Conservation (phyloP, 2,113 vertebrate genomes). For the Catharus fuscescens region DNA sequence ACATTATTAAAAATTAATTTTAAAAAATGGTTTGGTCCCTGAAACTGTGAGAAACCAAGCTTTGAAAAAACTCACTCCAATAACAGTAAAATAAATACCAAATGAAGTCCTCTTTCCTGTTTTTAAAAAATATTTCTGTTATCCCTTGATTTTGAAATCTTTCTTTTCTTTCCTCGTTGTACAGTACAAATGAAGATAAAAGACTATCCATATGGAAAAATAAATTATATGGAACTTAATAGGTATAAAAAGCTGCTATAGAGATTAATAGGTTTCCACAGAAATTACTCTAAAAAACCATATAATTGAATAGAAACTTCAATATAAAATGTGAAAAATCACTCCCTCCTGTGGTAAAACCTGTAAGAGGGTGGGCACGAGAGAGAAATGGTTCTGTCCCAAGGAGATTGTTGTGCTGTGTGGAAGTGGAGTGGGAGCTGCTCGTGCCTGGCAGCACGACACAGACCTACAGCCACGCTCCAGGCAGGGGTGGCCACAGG, state of each 20-base stretch:
- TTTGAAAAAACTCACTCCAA: background rate
- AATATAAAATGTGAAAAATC: constrained; percentile 33
- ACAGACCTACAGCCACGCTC: background rate
- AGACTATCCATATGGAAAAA: background rate
- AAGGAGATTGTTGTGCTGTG: background rate
- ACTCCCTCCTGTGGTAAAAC: constrained; percentile 53
- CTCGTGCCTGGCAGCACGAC: background rate
- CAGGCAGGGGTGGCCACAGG: background rate
- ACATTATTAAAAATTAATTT: constrained; percentile 90
- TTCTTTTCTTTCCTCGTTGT: background rate
- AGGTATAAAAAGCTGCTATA: background rate
- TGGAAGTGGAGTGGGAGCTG: background rate
- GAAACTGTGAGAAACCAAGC: constrained; percentile 49
- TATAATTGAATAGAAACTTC: constrained; percentile 10
- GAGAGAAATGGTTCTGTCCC: background rate
- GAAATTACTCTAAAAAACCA: background rate
- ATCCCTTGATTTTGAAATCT: background rate
- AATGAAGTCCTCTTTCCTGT: background rate
- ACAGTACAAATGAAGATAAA: background rate
- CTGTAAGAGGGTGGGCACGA: background rate
- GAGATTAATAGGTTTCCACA: background rate
- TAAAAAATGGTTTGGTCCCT: constrained; percentile 64
- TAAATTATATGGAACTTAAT: background rate
- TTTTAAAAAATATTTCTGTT: background rate
- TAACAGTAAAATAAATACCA: constrained; percentile 9